These are phyloP conservation scores for Diaphora mendica DNA, from an alignment of 2,888 invertebrate species.

Conservation along the genomic window DNA sequence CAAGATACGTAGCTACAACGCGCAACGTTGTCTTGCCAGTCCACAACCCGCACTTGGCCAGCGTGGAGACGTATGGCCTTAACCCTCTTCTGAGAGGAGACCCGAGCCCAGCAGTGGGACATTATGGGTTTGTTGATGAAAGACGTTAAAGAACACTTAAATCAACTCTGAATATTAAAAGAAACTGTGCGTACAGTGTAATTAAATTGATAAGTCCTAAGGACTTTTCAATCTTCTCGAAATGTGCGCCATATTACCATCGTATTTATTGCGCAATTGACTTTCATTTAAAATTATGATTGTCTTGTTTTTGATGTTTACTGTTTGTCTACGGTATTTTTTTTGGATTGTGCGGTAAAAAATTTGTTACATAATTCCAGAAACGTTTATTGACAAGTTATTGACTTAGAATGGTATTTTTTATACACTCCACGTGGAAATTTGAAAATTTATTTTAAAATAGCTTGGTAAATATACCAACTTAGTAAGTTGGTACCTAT, in stretches of 20 bases:
- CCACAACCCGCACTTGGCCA: too few relatives aligned
- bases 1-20: too few relatives aligned
- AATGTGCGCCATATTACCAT: not conserved
- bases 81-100: too few relatives aligned
- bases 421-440: not conserved
- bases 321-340: not conserved
- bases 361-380: not conserved
- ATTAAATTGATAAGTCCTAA: not conserved
- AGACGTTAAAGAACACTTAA: not conserved
- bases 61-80: too few relatives aligned
- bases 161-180: not conserved
- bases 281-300: conserved; percentile 4
- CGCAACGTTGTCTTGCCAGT: too few relatives aligned
- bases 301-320: not conserved
- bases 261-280: not conserved
- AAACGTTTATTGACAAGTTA: not conserved
- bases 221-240: not conserved
- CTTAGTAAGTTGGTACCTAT: too few relatives aligned
- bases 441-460: not conserved
- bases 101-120: too few relatives aligned
- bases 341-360: not conserved
- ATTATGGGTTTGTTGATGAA: too few relatives aligned
- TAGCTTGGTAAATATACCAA: not conserved
- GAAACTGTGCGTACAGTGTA: not conserved
- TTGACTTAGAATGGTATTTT: not conserved